Percentiles rank a stretch among this genome's conserved stretches.
phyloP scores from a whole-genome alignment of 1,140 invertebrate genomes.

The Ceratina australensis region DNA sequence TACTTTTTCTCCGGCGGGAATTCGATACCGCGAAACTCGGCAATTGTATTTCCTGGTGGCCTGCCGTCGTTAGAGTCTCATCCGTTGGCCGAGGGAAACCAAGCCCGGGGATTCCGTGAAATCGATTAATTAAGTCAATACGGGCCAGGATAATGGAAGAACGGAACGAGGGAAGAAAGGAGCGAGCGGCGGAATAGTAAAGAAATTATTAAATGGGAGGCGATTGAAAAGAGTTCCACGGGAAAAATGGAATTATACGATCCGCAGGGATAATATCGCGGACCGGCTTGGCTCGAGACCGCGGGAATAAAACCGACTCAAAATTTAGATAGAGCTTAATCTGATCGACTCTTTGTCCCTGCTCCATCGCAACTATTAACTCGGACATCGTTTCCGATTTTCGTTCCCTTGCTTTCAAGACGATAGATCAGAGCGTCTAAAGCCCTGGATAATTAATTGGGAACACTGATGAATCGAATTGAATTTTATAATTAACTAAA shows the following conservation, averaged over 20 bases:
- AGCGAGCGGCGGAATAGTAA: neutral
- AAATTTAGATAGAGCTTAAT: constrained; percentile 38
- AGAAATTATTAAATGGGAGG: constrained; percentile 35
- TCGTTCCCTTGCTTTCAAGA: neutral
- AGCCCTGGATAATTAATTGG: no score
- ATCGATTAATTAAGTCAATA: constrained; percentile 44
- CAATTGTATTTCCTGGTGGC: constrained; percentile 52
- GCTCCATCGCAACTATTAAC: neutral
- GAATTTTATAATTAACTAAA: no score
- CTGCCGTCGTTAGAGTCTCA: constrained; percentile 49
- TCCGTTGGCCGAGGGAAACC: constrained; percentile 30
- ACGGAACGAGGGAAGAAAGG: neutral
- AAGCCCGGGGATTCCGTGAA: neutral
- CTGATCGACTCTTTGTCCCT: constrained; percentile 1
- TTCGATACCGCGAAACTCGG: constrained; percentile 40
- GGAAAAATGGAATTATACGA: constrained; percentile 28
- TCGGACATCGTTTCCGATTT: neutral
- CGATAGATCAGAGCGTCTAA: no score
- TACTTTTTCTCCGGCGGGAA: constrained; percentile 11
- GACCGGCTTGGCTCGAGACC: no score
- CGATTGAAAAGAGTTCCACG: constrained; percentile 16
- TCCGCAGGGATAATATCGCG: constrained; percentile 6
- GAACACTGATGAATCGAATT: no score
- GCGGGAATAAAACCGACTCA: neutral
- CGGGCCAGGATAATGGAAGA: neutral